These are phyloP conservation scores for Acleris sparsana DNA, from an alignment of 2,888 invertebrate species.

Conservation along the genomic window DNA sequence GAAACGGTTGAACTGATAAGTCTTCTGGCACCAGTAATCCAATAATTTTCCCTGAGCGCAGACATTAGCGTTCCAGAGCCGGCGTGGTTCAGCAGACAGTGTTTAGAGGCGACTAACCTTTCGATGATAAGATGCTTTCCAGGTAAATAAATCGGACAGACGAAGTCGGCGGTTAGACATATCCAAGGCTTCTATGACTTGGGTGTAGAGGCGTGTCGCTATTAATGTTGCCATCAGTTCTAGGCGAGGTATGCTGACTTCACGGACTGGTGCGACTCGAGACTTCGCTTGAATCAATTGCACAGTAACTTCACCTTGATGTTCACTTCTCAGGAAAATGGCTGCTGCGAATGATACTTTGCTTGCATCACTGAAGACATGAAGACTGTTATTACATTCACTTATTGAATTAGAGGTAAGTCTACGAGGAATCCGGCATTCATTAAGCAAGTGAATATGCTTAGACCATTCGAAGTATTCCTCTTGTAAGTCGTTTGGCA, in stretches of 20 bases:
- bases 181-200: background rate
- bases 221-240: background rate
- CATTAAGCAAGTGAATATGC: background rate
- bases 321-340: background rate
- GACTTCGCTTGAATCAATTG: background rate
- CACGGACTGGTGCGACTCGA: background rate
- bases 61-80: background rate
- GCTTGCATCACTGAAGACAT: background rate
- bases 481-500: background rate
- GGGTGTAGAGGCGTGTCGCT: background rate
- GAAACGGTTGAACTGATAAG: background rate
- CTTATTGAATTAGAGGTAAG: background rate
- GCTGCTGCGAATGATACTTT: background rate
- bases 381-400: background rate
- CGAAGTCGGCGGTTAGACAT: background rate
- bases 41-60: background rate
- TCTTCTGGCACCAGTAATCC: background rate
- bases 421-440: background rate
- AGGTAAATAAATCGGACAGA: background rate
- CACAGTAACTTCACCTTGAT: background rate
- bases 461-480: background rate
- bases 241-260: background rate
- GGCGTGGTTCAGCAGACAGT: slow-evolving; percentile 1
- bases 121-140: background rate
- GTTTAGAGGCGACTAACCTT: background rate